phyloP scores from a whole-genome alignment of 2,888 invertebrate species.

The Myopa tessellatipennis region DNA sequence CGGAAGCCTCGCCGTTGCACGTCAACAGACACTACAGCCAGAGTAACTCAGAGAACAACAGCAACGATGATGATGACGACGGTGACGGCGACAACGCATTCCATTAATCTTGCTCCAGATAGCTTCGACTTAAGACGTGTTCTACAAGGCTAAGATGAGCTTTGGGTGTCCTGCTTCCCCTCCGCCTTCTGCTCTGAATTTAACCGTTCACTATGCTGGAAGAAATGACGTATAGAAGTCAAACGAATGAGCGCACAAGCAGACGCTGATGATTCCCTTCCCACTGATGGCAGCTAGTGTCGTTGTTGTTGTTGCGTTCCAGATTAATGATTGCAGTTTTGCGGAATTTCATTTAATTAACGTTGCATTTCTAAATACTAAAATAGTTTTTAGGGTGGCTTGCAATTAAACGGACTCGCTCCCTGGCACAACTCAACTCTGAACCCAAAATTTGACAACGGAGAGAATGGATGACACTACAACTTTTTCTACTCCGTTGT shows the following conservation, averaged over 20 bases:
- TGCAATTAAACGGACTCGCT: background rate
- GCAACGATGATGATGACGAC: background rate
- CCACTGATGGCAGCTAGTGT: background rate
- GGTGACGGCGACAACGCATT: background rate
- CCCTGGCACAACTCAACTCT: background rate
- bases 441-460: background rate
- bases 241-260: no score
- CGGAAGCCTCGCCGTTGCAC: background rate
- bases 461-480: no score
- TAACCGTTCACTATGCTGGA: no score
- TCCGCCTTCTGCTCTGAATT: background rate
- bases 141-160: background rate
- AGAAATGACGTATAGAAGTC: no score
- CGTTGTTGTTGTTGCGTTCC: background rate
- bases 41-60: background rate
- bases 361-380: background rate
- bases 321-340: conserved; percentile 12
- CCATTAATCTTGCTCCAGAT: conserved; percentile 2
- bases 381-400: background rate
- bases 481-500: no score
- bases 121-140: background rate
- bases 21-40: background rate
- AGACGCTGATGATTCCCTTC: no score
- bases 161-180: background rate
- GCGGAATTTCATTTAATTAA: conserved; percentile 5